Conservation (phyloP, 2,888 invertebrate species). For the Tetrapedia diversipes region DNA sequence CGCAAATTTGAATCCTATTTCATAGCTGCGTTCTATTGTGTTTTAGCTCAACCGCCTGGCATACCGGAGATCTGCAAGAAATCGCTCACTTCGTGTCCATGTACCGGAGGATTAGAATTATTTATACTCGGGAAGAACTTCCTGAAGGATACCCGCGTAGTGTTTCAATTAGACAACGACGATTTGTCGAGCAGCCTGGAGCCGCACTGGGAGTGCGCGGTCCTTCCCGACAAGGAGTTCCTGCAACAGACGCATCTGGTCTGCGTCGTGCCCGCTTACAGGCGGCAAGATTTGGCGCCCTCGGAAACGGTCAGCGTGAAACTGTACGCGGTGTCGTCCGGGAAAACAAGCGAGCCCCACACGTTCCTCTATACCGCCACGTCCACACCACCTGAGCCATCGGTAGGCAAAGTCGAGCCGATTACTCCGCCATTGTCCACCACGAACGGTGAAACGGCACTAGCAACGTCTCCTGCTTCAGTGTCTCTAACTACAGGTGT, state of each 20-base stretch:
- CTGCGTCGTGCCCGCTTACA: conserved; percentile 92
- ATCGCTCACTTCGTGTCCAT: conserved; percentile 91
- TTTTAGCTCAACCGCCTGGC: conserved; percentile 94
- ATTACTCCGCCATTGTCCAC: conserved; percentile 78
- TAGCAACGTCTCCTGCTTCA: conserved; percentile 68
- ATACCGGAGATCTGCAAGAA: conserved; percentile 96
- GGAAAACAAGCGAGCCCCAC: conserved; percentile 93
- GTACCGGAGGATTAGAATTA: conserved; percentile 91
- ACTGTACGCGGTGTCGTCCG: conserved; percentile 92
- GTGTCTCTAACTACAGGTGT: conserved; percentile 71
- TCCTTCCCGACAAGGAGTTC: conserved; percentile 94
- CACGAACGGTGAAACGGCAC: conserved; percentile 70
- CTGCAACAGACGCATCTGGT: conserved; percentile 95
- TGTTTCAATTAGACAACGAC: conserved; percentile 87
- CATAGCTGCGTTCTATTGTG: background rate
- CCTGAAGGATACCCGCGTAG: conserved; percentile 93
- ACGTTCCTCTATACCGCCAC: conserved; percentile 89
- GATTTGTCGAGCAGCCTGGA: conserved; percentile 84
- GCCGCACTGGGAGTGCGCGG: conserved; percentile 90
- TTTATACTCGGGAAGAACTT: conserved; percentile 96
- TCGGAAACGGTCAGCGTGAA: conserved; percentile 89
- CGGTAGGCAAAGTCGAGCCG: conserved; percentile 77
- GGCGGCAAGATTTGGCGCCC: conserved; percentile 86
- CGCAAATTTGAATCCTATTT: too few species aligned
- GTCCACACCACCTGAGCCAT: conserved; percentile 76